phyloP scores from a whole-genome alignment of 2,888 invertebrate species.

The Chloroclysta siterata region DNA sequence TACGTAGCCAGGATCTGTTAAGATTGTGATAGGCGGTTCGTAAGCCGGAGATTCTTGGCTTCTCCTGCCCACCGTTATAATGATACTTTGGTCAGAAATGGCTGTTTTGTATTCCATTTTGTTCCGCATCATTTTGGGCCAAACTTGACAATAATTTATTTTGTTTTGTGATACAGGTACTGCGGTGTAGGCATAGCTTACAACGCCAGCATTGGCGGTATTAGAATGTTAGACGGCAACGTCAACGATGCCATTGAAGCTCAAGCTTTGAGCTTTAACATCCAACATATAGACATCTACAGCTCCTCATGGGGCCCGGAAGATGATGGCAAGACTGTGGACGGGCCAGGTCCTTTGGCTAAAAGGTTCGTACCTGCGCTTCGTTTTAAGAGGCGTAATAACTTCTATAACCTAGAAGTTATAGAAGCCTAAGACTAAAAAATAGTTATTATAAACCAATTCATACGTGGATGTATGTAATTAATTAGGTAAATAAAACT shows the following conservation, averaged over 20 bases:
- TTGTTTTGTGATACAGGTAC: slow-evolving; percentile 80
- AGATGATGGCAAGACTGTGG: slow-evolving; percentile 98
- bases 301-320: slow-evolving; percentile 99
- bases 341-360: slow-evolving; percentile 97
- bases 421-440: too few relatives aligned
- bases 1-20: too few relatives aligned
- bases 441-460: too few relatives aligned
- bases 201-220: slow-evolving; percentile 98
- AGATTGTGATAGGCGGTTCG: too few relatives aligned
- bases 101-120: too few relatives aligned
- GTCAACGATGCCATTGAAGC: slow-evolving; percentile 99
- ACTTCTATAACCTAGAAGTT: too few relatives aligned
- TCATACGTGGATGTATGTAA: too few relatives aligned
- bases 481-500: too few relatives aligned
- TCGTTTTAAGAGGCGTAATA: not conserved
- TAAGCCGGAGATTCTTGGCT: too few relatives aligned
- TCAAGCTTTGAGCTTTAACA: slow-evolving; percentile 95
- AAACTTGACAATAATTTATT: slow-evolving; percentile 64
- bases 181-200: slow-evolving; percentile 99
- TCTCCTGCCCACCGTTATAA: too few relatives aligned
- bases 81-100: too few relatives aligned
- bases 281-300: slow-evolving; percentile 97
- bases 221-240: slow-evolving; percentile 98
- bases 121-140: too few relatives aligned
- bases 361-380: slow-evolving; percentile 73